Evolutionary conservation across 2,797 vertebrate genomes (phyloP).

Genomic region (Sebastes diaconus): DNA sequence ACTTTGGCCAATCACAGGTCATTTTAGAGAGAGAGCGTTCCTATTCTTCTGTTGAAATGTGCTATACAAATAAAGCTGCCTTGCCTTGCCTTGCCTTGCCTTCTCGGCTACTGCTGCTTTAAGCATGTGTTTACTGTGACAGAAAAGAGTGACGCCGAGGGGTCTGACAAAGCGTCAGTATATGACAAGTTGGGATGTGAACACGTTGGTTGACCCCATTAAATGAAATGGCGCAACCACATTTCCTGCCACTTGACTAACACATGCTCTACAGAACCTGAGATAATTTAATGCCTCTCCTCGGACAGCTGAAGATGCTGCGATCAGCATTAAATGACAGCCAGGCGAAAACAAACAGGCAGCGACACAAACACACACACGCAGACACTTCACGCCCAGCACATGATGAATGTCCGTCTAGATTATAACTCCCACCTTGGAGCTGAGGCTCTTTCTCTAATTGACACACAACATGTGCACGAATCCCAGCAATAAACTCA

Average conservation of each 20-base stretch:
- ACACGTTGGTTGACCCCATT: constrained; percentile 52
- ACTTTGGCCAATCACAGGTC: no score
- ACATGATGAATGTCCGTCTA: constrained; percentile 36
- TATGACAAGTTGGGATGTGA: no score
- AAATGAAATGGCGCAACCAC: constrained; percentile 54
- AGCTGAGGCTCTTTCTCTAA: constrained; percentile 49
- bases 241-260: constrained; percentile 70
- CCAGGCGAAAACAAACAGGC: constrained; percentile 40
- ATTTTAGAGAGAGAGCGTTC: no score
- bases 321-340: constrained; percentile 62
- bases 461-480: constrained; percentile 61
- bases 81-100: no score
- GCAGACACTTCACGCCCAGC: constrained; percentile 18
- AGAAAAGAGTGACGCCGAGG: no score
- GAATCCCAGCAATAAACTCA: constrained; percentile 69
- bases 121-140: no score
- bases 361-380: neutral
- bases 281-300: constrained; percentile 62
- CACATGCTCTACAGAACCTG: constrained; percentile 56
- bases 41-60: no score
- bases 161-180: no score
- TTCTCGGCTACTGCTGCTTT: no score
- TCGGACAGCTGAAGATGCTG: constrained; percentile 49
- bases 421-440: constrained; percentile 28
- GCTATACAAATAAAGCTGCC: no score